Base-by-base conservation (phyloP, 2,888 invertebrate genomes). In the Theretra japonica region DNA sequence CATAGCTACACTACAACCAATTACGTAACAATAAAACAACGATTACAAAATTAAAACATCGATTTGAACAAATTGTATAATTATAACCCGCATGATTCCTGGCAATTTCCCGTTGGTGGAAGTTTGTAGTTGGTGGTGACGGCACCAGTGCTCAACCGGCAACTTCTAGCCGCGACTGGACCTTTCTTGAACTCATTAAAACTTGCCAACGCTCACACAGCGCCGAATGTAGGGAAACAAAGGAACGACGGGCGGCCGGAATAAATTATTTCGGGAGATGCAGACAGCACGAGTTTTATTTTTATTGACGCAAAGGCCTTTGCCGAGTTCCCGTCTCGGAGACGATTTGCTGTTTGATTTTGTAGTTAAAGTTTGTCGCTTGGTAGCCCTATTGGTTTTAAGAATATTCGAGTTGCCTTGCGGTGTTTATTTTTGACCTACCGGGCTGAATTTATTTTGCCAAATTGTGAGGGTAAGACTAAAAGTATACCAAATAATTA, bases 221-320 rank as follows among this genome's bases (percentile, higher is more conserved):
- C 77, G 75, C 76, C 75, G 79, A 82, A 78, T 75, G 75, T 73
- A 62, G 75, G 71, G 78, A 80, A 85, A 89, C 88, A 88, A 88
- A 89, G 88, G 84, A 84, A 81, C 75, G 80, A 76, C 73, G 76
- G 75, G 77, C 65, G 79, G 80, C 74, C 77, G 78, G 83, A 83
- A 86, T 89, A 89, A 89, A 89, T 87, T 88, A 90, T 89, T 87
- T 88, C 75, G 82, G 77, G 76, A 28, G 70, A 70, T 60, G 70
- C 69, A 58, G 41, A 33, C 56, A 48, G 58, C 58, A 56, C 70
- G 65, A 23, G 62, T 53, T 70, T 62, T 50, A 68, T 60, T 69
- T 56, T 70, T 72, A 72, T 70, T 57, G 59, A 71, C 57, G 56
- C 53, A 70, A 62, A 73, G 30, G 33, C 60, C n/a, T 28, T 1